Percentiles rank a stretch among this genome's conserved stretches.
Evolutionary conservation across 2,113 vertebrate species (phyloP).

Genomic region (Paedocypris sp.): DNA sequence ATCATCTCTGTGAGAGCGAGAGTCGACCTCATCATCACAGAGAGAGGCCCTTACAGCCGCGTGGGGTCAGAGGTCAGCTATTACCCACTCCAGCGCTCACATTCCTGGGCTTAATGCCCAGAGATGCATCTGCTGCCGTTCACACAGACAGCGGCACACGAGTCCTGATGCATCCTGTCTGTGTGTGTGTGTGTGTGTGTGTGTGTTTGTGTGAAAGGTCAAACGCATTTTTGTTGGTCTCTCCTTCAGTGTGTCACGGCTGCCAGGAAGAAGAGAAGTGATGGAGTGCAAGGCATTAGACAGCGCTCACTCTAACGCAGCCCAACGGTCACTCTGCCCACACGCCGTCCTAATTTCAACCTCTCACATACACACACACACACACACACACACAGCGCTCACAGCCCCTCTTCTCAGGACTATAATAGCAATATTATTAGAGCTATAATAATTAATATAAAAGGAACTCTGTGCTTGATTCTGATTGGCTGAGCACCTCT

Average conservation of each 20-base stretch:
- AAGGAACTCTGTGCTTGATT: too few relatives aligned
- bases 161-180: not conserved
- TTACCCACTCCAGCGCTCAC: constrained; percentile 42
- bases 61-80: constrained; percentile 65
- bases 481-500: too few relatives aligned
- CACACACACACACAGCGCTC: too few relatives aligned
- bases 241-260: not conserved
- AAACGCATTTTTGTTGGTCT: not conserved
- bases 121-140: constrained; percentile 58
- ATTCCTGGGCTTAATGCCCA: constrained; percentile 66
- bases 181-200: not conserved
- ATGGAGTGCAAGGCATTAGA: constrained; percentile 28
- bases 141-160: constrained; percentile 1
- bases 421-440: too few relatives aligned
- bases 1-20: constrained; percentile 44
- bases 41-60: constrained; percentile 65
- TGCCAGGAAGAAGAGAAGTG: constrained; percentile 31
- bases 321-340: not conserved
- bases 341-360: too few relatives aligned
- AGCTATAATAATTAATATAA: too few relatives aligned
- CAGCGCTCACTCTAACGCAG: not conserved
- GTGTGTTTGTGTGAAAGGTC: not conserved
- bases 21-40: constrained; percentile 67
- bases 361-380: too few relatives aligned
- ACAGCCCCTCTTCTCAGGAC: too few relatives aligned